Percentiles rank a stretch among this genome's conserved stretches.
These are phyloP conservation scores for Strigops habroptila DNA, from an alignment of 2,113 vertebrate species.

Conservation along the genomic window DNA sequence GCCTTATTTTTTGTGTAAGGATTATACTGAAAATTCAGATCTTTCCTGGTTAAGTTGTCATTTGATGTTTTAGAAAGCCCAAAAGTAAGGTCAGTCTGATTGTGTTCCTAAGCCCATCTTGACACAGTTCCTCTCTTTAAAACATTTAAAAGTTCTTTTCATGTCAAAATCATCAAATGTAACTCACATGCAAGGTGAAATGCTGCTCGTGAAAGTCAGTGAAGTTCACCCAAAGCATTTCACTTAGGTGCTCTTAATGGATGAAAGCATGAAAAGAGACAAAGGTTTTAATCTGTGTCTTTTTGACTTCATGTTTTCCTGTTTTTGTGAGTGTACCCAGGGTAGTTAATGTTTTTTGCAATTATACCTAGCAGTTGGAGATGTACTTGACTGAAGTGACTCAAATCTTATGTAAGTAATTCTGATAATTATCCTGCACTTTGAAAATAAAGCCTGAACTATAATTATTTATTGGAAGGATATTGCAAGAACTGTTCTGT, in stretches of 20 bases:
- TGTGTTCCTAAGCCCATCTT: not conserved
- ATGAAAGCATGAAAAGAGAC: not conserved
- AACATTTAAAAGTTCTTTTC: not conserved
- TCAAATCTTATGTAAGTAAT: slow-evolving; percentile 54
- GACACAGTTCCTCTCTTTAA: not conserved
- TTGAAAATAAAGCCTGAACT: slow-evolving; percentile 46
- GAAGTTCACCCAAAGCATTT: not conserved
- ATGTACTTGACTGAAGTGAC: slow-evolving; percentile 56
- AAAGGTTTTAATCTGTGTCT: not conserved
- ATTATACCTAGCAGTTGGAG: slow-evolving; percentile 41
- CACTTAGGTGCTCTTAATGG: not conserved
- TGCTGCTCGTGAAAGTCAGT: not conserved
- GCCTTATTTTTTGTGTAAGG: not conserved
- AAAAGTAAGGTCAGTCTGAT: not conserved
- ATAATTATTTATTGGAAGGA: slow-evolving; percentile 57
- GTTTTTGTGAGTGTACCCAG: not conserved
- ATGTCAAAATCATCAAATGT: slow-evolving; percentile 5
- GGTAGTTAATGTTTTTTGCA: slow-evolving; percentile 33
- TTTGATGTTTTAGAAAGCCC: slow-evolving; percentile 2
- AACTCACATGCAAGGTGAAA: not conserved
- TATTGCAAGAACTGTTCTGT: not conserved
- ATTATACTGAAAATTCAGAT: not conserved
- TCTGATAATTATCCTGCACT: slow-evolving; percentile 52
- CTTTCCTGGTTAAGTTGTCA: not conserved
- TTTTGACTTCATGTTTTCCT: slow-evolving; percentile 5